Evolutionary conservation across 2,888 invertebrate genomes (phyloP).

Genomic region (Lycophotia porphyrea): DNA sequence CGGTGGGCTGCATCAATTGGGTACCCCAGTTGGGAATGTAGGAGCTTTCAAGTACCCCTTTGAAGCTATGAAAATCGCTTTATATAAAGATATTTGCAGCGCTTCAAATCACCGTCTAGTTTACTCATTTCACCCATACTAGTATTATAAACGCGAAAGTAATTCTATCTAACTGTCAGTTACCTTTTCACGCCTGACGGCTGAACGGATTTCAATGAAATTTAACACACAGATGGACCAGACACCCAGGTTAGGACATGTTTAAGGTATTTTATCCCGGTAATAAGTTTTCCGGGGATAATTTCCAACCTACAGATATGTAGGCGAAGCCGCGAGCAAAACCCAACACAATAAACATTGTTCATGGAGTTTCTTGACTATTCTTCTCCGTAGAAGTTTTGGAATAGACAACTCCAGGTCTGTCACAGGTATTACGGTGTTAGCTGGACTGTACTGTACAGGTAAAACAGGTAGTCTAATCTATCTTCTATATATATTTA

Average conservation of each 20-base stretch:
- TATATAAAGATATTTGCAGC: neutral
- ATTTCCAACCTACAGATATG: neutral
- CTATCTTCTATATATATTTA: too few species aligned
- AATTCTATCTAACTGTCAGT: neutral
- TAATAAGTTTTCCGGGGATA: neutral
- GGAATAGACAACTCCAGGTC: neutral
- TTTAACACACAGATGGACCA: neutral
- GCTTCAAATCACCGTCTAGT: conserved; percentile 1
- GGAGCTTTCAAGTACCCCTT: too few species aligned
- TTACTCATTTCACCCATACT: conserved; percentile 1
- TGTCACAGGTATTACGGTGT: neutral
- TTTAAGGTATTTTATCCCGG: neutral
- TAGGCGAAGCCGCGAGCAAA: neutral
- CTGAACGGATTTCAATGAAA: neutral
- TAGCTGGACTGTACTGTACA: neutral
- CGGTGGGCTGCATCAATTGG: too few species aligned
- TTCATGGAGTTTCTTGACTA: neutral
- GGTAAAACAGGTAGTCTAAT: neutral
- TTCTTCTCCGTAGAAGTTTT: neutral
- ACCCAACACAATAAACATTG: neutral
- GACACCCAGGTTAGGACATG: neutral
- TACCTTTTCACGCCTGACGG: neutral
- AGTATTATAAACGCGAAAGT: neutral
- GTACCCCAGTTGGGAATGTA: too few species aligned
- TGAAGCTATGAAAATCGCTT: neutral